Base-by-base conservation (phyloP, 2,113 vertebrate genomes). In the Ivindomyrus marchei region DNA sequence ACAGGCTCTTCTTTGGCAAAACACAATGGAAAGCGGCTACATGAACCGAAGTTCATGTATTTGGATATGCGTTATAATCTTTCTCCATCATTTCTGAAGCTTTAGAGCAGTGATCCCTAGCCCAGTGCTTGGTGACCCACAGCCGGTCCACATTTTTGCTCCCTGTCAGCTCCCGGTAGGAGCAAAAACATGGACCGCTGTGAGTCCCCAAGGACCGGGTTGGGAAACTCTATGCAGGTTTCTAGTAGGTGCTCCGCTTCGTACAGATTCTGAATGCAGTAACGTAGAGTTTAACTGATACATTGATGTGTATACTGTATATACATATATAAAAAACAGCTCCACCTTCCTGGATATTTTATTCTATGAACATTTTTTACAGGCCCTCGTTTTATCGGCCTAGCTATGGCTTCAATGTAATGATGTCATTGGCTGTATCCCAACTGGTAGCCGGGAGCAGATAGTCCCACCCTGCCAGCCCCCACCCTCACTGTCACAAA, bases 361-460 rank as follows among this genome's bases (percentile, higher is more conserved):
- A 85, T 90, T 58, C 70, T 6, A 10, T 36, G 31, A 45, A 56
- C 36, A 74, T 53, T 21, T 83, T 62, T 42, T 31, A 42, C 27
- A 19, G 50, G 39, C 17, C 62, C 66, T 58, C 77, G 31, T 88
- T 58, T 84, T 62, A 74, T 84, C 24, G 49, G 87, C 49, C 50
- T 39, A 31, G 21, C 53, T 47, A 90, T 90, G 70, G 36, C 31
- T 39, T 62, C 87, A 36, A 21, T 85, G 39, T 88, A 90, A 90
- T 88, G 19, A 90, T 56, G 87, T 58, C 87, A 53, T 62, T 2
- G 42, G n/a, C 45, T 88, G 87, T 6, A 66, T 85, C 56, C n/a
- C 85, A 50, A 66, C 93, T 91, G 90, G 90, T 74, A 83, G 93
- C 90, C 58, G 88, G 87, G 93, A 93, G 91, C 94, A 94, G 94